phyloP scores from a whole-genome alignment of 2,797 vertebrate genomes.

The Arrhamphus sclerolepis region DNA sequence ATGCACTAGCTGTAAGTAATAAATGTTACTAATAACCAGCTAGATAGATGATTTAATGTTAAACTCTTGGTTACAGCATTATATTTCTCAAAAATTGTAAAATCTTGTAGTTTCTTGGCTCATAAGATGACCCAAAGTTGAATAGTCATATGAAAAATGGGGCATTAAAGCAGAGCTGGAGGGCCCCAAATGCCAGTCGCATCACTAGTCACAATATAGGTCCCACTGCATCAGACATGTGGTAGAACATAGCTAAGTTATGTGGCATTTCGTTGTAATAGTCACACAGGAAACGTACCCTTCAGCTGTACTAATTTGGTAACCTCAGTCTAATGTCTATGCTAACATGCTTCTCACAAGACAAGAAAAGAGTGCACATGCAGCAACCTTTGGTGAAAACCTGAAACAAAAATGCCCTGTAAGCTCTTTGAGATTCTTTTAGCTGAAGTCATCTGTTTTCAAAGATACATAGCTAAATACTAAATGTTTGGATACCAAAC shows the following conservation, averaged over 20 bases:
- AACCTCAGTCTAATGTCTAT: conserved; percentile 35
- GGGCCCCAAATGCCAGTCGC: conserved; percentile 30
- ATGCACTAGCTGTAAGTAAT: not conserved
- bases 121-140: not conserved
- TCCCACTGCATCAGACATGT: conserved; percentile 37
- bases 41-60: not conserved
- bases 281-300: conserved; percentile 35
- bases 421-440: too few relatives aligned
- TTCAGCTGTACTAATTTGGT: conserved; percentile 27
- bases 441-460: too few relatives aligned
- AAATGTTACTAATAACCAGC: not conserved
- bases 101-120: too few relatives aligned
- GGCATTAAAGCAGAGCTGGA: conserved; percentile 24
- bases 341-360: conserved; percentile 20
- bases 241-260: conserved; percentile 33
- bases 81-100: too few relatives aligned
- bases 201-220: conserved; percentile 23
- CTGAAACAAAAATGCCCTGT: not conserved
- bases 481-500: not conserved
- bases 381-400: not conserved
- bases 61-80: not conserved
- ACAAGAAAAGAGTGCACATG: conserved; percentile 4
- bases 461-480: too few relatives aligned
- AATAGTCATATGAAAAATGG: conserved; percentile 7
- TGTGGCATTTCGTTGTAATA: conserved; percentile 51